A percentile compares a stretch with the other conserved stretches of the same genome.
Conservation (phyloP, 1,140 invertebrate genomes). For the Euwallacea similis region DNA sequence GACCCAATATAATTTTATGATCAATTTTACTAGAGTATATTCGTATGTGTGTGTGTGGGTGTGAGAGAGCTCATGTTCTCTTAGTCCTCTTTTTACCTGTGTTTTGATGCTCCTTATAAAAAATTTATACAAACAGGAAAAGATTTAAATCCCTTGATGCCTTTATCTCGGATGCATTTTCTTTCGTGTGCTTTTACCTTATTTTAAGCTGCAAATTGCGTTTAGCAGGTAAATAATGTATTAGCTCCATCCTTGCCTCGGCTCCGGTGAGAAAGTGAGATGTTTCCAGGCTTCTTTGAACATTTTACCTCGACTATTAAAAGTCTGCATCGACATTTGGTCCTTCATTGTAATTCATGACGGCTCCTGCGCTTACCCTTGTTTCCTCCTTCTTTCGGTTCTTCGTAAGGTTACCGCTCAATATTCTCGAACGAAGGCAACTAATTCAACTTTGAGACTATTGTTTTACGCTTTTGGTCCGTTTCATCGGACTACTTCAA, state of each 20-base stretch:
- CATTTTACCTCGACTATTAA: neutral
- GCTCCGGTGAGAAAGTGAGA: neutral
- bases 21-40: no score
- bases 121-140: no score
- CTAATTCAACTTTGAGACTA: conserved; percentile 51
- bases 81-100: no score
- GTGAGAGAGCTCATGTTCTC: no score
- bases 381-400: conserved; percentile 42
- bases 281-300: neutral
- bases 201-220: neutral
- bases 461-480: conserved; percentile 46
- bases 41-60: no score
- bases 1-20: no score
- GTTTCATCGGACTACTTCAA: conserved; percentile 37
- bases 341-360: conserved; percentile 37
- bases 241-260: neutral
- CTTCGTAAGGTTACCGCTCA: conserved; percentile 46
- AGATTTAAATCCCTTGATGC: no score
- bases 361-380: conserved; percentile 26
- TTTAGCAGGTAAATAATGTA: neutral
- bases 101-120: no score
- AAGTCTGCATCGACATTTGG: neutral
- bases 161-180: neutral
- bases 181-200: neutral
- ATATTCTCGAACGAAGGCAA: conserved; percentile 48